Evolutionary conservation across 2,797 vertebrate genomes (phyloP).

Genomic region (Erethizon dorsatum): DNA sequence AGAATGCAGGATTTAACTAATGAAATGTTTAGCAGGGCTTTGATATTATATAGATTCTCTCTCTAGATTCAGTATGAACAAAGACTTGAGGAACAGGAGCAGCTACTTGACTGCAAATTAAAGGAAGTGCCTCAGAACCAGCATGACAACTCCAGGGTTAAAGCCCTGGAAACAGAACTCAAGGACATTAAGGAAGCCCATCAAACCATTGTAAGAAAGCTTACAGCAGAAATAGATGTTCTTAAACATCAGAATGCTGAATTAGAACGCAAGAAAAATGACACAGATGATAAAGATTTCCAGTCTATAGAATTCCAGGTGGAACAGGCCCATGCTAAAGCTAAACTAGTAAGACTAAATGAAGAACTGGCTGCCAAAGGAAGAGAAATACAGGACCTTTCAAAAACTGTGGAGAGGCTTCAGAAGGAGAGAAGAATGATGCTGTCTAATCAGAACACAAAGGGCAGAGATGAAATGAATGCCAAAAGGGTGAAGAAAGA

Average conservation of each 20-base stretch:
- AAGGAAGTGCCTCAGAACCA: constrained; percentile 80
- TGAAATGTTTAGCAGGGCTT: background rate
- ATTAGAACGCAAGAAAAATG: constrained; percentile 83
- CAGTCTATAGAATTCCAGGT: constrained; percentile 86
- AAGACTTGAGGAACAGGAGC: constrained; percentile 94
- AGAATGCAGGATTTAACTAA: background rate
- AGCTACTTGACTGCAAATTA: constrained; percentile 89
- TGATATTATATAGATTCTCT: constrained; percentile 63
- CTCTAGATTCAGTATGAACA: constrained; percentile 95
- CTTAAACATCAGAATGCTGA: constrained; percentile 92
- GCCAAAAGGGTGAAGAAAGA: constrained; percentile 81
- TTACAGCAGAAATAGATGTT: constrained; percentile 91
- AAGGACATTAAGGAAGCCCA: constrained; percentile 87
- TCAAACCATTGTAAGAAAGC: constrained; percentile 87
- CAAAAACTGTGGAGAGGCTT: constrained; percentile 94
- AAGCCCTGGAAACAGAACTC: constrained; percentile 90
- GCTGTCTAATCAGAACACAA: constrained; percentile 88
- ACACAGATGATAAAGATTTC: constrained; percentile 83
- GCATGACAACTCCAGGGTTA: constrained; percentile 73
- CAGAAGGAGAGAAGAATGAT: constrained; percentile 93
- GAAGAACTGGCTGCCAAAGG: constrained; percentile 93
- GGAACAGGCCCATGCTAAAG: constrained; percentile 89
- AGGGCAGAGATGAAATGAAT: constrained; percentile 77
- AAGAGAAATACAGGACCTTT: constrained; percentile 93
- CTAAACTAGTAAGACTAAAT: constrained; percentile 92